A percentile compares a stretch with the other conserved stretches of the same genome.
Conservation (phyloP, 2,888 invertebrate genomes). For the Aelia acuminata region DNA sequence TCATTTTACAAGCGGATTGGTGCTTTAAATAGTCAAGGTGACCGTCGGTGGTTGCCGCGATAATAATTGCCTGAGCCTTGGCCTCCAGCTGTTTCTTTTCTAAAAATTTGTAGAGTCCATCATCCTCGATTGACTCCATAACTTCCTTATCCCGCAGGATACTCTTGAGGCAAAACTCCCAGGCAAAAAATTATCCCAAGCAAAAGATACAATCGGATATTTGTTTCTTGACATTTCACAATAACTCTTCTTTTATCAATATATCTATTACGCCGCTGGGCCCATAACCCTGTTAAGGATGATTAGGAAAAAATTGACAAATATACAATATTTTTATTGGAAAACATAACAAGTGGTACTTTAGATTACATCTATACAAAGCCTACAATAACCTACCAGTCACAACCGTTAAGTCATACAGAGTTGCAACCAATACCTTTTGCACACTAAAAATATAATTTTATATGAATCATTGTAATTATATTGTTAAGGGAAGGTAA, state of each 20-base stretch:
- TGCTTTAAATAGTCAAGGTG: slow-evolving; percentile 50
- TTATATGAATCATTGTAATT: no score
- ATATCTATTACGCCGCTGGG: slow-evolving; percentile 44
- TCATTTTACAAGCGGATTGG: slow-evolving; percentile 43
- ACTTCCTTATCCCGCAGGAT: slow-evolving; percentile 38
- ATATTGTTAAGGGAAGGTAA: no score
- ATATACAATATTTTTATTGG: no score
- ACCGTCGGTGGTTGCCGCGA: slow-evolving; percentile 18
- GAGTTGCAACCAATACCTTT: no score
- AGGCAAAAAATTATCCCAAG: slow-evolving; percentile 40
- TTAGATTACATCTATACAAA: no score
- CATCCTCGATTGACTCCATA: neutral
- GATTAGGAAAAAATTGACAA: no score
- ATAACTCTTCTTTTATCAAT: slow-evolving; percentile 7
- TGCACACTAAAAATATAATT: no score
- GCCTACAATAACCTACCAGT: no score
- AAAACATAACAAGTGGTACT: no score
- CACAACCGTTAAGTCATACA: no score
- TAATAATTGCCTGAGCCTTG: slow-evolving; percentile 50
- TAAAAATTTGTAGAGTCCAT: slow-evolving; percentile 11
- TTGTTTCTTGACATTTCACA: slow-evolving; percentile 43
- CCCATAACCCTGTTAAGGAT: slow-evolving; percentile 41
- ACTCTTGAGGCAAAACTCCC: slow-evolving; percentile 17
- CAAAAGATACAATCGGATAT: slow-evolving; percentile 53
- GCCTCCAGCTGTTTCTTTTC: slow-evolving; percentile 45